Evolutionary conservation across 2,888 invertebrate genomes (phyloP).

Genomic region (Aspidapion aeneum): DNA sequence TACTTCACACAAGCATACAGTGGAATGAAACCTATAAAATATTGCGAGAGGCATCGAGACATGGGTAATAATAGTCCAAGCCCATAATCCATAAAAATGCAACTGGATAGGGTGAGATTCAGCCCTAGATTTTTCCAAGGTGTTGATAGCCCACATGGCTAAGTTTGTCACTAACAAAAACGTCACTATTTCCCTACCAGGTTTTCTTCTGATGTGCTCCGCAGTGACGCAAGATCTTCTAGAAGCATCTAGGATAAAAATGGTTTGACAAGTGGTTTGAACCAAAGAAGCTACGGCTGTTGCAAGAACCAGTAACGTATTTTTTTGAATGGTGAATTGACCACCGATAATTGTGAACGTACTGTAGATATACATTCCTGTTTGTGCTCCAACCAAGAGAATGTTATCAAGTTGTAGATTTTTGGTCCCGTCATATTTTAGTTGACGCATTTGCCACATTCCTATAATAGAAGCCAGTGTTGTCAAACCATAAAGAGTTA

Average conservation of each 20-base stretch:
- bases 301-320: constrained; percentile 55
- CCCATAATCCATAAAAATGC: constrained; percentile 81
- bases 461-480: constrained; percentile 49
- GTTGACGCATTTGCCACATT: constrained; percentile 64
- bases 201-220: constrained; percentile 69
- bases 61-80: constrained; percentile 89
- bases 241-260: constrained; percentile 72
- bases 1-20: constrained; percentile 88
- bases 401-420: constrained; percentile 65
- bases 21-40: constrained; percentile 88
- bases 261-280: constrained; percentile 77
- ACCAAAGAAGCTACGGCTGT: constrained; percentile 71
- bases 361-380: constrained; percentile 84
- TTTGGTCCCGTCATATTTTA: constrained; percentile 60
- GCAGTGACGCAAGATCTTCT: constrained; percentile 72
- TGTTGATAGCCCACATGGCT: constrained; percentile 85
- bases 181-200: constrained; percentile 81
- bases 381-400: constrained; percentile 80
- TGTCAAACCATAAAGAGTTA: constrained; percentile 68
- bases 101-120: constrained; percentile 80
- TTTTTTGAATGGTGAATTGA: constrained; percentile 55
- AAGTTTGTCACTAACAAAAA: constrained; percentile 77
- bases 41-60: constrained; percentile 86
- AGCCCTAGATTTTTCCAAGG: constrained; percentile 78
- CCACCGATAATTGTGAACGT: constrained; percentile 84